Base-by-base conservation (phyloP, 2,888 invertebrate species). In the Panorpa germanica region DNA sequence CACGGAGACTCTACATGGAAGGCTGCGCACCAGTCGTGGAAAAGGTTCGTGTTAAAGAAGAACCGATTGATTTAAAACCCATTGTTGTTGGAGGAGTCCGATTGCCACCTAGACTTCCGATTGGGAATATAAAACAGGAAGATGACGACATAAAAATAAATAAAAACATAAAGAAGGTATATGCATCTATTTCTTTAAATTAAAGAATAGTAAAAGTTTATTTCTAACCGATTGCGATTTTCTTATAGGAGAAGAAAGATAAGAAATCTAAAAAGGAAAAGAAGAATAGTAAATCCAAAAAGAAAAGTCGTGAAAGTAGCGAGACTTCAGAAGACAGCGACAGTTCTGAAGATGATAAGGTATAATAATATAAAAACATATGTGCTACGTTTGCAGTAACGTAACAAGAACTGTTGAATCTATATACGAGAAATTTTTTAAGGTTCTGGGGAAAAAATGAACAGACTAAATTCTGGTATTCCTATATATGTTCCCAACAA, bases 11-110 rank as follows among this genome's bases (percentile, higher is more conserved):
- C 6, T 67, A 82, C 41, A 63, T 64, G 43, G 78, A 86, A 51
- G 93, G 91, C 1, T 88, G 88, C 61, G 90, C 81, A 5, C 85
- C 88, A 34, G 34, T 43, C 21, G 34, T 25, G n/a, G 31, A 35
- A 17, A 26, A 35, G 13, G n/a, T n/a, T n/a, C n/a, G n/a, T n/a
- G 40, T 39, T 12, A 40, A 46, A 36, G 29, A 29, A 29, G 38
- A 37, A 34, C 12, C 25, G 7, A n/a, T n/a, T n/a, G 27, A 28
- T 29, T 26, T 33, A 8, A 31, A 32, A 22, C 34, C 37, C 25
- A 23, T 13, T 19, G 17, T 52, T 32, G 41, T 43, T 10, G 45
- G 45, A 4, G 53, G 52, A 28, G 46, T 55, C 25, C 50, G 47
- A 38, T 44, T 53, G 40, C 60, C 57, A 29, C 43, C 44, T 27